Evolutionary conservation across 2,888 invertebrate genomes (phyloP).

Genomic region (Drosophila birchii): DNA sequence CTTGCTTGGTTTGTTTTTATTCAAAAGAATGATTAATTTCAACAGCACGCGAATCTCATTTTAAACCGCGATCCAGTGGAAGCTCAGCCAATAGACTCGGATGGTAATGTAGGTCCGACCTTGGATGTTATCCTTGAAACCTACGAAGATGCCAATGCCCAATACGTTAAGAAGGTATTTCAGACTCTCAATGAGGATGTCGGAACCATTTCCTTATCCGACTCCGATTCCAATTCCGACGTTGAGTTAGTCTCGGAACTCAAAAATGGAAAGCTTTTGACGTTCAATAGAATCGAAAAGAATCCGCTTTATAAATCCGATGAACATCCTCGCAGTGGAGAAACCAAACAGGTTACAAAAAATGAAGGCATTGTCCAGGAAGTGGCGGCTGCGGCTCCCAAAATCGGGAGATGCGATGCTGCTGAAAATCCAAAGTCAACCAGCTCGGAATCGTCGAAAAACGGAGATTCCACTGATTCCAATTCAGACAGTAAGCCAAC

Average conservation of each 20-base stretch:
- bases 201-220: background rate
- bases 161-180: background rate
- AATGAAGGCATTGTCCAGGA: too few species aligned
- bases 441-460: background rate
- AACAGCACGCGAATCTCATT: background rate
- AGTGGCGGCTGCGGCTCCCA: too few species aligned
- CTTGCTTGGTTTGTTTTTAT: background rate
- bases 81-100: background rate
- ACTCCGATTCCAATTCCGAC: background rate
- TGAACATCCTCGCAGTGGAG: background rate
- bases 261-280: background rate
- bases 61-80: background rate
- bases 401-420: background rate
- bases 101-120: background rate
- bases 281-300: too few species aligned
- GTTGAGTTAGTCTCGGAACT: background rate
- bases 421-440: background rate
- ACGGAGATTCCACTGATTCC: background rate
- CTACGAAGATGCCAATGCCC: background rate
- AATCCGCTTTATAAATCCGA: background rate
- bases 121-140: background rate
- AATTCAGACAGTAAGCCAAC: background rate
- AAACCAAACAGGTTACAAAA: too few species aligned
- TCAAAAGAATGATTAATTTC: background rate
- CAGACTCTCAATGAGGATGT: background rate